A percentile compares a stretch with the other conserved stretches of the same genome.
phyloP scores from a whole-genome alignment of 2,113 vertebrate species.

The Salvelinus alpinus region DNA sequence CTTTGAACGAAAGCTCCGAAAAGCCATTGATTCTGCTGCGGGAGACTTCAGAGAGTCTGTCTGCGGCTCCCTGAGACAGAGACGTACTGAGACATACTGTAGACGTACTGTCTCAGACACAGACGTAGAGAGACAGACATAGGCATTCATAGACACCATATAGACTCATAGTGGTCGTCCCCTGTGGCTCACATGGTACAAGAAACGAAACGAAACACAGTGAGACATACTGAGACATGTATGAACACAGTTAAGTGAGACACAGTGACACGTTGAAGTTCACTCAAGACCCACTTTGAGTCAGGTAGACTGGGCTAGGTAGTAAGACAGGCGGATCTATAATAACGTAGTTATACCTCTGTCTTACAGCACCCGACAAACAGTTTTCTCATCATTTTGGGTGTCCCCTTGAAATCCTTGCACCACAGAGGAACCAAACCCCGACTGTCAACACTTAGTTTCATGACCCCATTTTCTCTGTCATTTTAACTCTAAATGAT shows the following conservation, averaged over 20 bases:
- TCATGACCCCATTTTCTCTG: slow-evolving; percentile 26
- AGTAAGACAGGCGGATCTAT: too few relatives aligned
- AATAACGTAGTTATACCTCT: too few relatives aligned
- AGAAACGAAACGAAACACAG: neutral
- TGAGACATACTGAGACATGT: neutral
- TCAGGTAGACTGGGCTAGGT: too few relatives aligned
- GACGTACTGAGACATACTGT: neutral
- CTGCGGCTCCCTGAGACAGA: neutral
- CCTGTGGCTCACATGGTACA: too few relatives aligned
- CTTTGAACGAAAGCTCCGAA: slow-evolving; percentile 40
- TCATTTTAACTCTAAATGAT: slow-evolving; percentile 52
- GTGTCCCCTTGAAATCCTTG: too few relatives aligned
- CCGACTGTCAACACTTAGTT: neutral
- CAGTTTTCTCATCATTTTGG: too few relatives aligned
- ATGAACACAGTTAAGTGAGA: neutral
- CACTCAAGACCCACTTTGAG: too few relatives aligned
- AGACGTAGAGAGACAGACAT: neutral
- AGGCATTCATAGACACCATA: neutral
- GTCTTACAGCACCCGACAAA: too few relatives aligned
- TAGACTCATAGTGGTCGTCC: neutral
- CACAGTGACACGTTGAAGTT: too few relatives aligned
- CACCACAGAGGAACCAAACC: neutral
- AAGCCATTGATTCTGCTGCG: slow-evolving; percentile 39
- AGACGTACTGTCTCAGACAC: slow-evolving; percentile 4
- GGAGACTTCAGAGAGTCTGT: neutral